Percentiles rank a stretch among this genome's conserved stretches.
Conservation (phyloP, 2,113 vertebrate species). For the Condylura cristata region DNA sequence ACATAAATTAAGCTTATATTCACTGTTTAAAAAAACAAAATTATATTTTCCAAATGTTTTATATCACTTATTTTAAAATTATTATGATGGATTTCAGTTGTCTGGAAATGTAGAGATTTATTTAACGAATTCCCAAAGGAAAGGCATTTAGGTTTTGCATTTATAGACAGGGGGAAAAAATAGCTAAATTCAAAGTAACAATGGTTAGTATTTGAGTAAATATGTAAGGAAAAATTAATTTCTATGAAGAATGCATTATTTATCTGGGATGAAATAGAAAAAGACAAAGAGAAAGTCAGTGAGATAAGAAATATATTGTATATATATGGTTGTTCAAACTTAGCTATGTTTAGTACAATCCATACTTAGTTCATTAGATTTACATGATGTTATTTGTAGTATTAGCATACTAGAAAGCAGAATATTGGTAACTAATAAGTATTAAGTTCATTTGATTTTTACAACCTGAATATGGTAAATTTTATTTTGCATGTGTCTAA, state of each 20-base stretch:
- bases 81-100: neutral
- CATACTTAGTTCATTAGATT: no score
- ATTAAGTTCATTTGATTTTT: neutral
- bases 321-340: neutral
- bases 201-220: neutral
- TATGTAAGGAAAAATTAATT: neutral
- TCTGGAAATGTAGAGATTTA: neutral
- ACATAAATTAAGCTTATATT: neutral
- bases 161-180: conserved; percentile 1
- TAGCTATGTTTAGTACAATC: no score
- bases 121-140: neutral
- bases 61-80: neutral
- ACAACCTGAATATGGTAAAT: neutral
- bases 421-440: neutral
- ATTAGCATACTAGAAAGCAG: neutral
- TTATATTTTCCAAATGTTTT: neutral
- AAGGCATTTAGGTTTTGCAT: neutral
- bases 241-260: neutral
- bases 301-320: neutral
- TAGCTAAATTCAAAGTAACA: neutral
- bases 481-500: neutral
- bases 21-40: neutral
- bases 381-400: neutral
- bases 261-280: neutral
- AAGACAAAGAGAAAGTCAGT: neutral